Base-by-base conservation (phyloP, 2,797 vertebrate species). In the Spondyliosoma cantharus region DNA sequence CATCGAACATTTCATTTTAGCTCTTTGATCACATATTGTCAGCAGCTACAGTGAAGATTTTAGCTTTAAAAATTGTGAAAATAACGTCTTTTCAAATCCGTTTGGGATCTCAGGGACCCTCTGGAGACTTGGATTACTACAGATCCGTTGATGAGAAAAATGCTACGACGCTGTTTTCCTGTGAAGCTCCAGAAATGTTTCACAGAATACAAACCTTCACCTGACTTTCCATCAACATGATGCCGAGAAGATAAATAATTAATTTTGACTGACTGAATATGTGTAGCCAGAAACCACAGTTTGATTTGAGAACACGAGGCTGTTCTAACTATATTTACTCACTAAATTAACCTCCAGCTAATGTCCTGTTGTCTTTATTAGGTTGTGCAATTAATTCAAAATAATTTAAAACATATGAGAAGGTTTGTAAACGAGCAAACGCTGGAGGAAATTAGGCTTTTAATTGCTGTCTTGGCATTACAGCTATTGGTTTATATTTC, bases 321-420 rank as follows among this genome's bases (percentile, higher is more conserved):
- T 76, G 54, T 80, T 87, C 54, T 72, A 82, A 82, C 92, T 87
- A 80, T 69, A 87, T 89, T 86, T 70, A 74, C 60, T 67, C 63
- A 78, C 64, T 82, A 69, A 93, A 91, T 89, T 52, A 83, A 85
- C 87, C 79, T 78, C 75, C 74, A 54, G 83, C 78, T 85, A 82
- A 91, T 90, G 85, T 87, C 61, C 82, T 86, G 78, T 78, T 72
- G 76, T 76, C 85, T 72, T 37, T 76, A 76, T 91, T 92, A 84
- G 68, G 64, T 83, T 74, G 71, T 64, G 67, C 75, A 83, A 89
- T 92, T 92, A 72, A 92, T 89, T 91, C 78, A 71, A 74, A 85
- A 63, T 63, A 20, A 76, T 74, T 82, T 77, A 27, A 82, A 80
- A 61, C 7, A 54, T 62, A 82, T 74, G 59, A 74, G 82, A 89